phyloP scores from a whole-genome alignment of 1,140 invertebrate genomes.

The Calephelis virginiensis region DNA sequence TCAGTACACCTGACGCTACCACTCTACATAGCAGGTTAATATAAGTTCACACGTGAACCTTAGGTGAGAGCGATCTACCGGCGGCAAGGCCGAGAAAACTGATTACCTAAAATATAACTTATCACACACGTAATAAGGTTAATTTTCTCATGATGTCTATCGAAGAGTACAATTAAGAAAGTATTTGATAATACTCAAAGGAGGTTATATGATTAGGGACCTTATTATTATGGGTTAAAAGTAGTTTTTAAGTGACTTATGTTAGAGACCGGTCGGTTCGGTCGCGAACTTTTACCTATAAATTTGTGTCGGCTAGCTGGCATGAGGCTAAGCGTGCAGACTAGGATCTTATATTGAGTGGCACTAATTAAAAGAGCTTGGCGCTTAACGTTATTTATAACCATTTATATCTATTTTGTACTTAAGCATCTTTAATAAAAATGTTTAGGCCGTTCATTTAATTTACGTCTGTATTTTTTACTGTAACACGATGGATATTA shows the following conservation, averaged over 20 bases:
- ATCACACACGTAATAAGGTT: conserved; percentile 49
- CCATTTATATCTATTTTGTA: neutral
- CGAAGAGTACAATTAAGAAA: conserved; percentile 73
- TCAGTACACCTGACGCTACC: conserved; percentile 59
- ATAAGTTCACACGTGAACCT: conserved; percentile 74
- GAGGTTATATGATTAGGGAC: conserved; percentile 44
- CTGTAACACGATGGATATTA: no score
- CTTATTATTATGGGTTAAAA: conserved; percentile 45
- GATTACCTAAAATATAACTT: conserved; percentile 48
- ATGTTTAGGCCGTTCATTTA: no score
- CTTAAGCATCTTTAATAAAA: neutral
- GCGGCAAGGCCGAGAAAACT: conserved; percentile 66
- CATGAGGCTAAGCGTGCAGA: conserved; percentile 40
- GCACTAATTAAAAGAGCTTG: conserved; percentile 25
- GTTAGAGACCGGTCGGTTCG: conserved; percentile 56
- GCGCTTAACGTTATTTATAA: conserved; percentile 24
- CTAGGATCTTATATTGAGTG: conserved; percentile 35
- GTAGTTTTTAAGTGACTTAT: conserved; percentile 36
- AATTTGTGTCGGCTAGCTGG: conserved; percentile 70
- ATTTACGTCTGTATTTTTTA: no score
- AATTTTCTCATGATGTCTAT: conserved; percentile 44
- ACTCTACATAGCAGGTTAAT: conserved; percentile 69
- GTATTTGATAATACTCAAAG: conserved; percentile 63
- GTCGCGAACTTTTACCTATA: conserved; percentile 78
- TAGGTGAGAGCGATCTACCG: conserved; percentile 74